A percentile compares a stretch with the other conserved stretches of the same genome.
phyloP scores from a whole-genome alignment of 2,888 invertebrate genomes.

The Plagodis pulveraria region DNA sequence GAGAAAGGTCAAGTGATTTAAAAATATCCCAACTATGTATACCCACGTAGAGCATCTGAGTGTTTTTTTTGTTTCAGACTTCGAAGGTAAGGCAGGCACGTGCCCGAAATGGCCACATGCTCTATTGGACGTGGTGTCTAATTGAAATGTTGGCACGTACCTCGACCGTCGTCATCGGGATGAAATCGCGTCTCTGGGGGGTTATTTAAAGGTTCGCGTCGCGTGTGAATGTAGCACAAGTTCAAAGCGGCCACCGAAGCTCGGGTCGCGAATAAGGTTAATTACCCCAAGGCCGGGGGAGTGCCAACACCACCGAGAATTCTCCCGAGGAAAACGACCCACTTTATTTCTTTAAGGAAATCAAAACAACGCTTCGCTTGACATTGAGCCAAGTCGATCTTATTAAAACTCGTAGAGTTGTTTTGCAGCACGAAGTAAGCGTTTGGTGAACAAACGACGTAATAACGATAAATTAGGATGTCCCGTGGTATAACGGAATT shows the following conservation, averaged over 20 bases:
- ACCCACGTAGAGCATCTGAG: background rate
- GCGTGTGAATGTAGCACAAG: conserved; percentile 76
- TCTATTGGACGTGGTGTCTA: conserved; percentile 53
- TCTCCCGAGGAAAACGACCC: conserved; percentile 39
- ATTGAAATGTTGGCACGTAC: conserved; percentile 73
- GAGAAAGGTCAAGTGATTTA: background rate
- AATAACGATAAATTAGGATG: conserved; percentile 25
- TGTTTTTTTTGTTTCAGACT: conserved; percentile 23
- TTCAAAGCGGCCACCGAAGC: conserved; percentile 68
- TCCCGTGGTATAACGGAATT: conserved; percentile 18
- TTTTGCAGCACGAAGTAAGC: conserved; percentile 13
- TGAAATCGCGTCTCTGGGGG: conserved; percentile 56
- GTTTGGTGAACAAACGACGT: conserved; percentile 14
- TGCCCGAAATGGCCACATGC: conserved; percentile 54
- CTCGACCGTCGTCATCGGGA: conserved; percentile 47
- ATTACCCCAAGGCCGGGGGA: conserved; percentile 76
- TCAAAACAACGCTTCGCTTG: conserved; percentile 48
- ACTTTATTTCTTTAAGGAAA: conserved; percentile 45
- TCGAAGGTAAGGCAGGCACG: conserved; percentile 35
- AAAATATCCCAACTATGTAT: conserved; percentile 1
- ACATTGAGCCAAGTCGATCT: conserved; percentile 49
- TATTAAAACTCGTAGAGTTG: conserved; percentile 23
- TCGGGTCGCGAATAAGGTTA: conserved; percentile 73
- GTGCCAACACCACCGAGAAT: conserved; percentile 47
- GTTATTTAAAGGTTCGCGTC: conserved; percentile 73